phyloP scores from a whole-genome alignment of 2,888 invertebrate genomes.

The Parnassius smintheus region DNA sequence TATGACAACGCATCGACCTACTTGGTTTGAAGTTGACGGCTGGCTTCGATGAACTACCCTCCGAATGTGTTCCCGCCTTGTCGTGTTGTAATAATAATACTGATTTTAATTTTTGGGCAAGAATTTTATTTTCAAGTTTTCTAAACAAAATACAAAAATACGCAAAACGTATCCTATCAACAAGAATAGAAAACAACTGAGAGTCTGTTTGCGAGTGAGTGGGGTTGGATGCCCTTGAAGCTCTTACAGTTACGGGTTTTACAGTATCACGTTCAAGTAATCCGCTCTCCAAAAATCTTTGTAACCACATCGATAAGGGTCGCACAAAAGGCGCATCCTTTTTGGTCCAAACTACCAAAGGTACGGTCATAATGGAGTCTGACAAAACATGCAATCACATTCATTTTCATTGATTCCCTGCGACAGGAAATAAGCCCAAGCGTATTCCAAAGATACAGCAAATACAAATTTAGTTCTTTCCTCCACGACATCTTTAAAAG shows the following conservation, averaged over 20 bases:
- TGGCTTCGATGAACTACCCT: no score
- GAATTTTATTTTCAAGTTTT: constrained; percentile 39
- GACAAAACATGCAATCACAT: constrained; percentile 59
- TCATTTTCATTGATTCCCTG: constrained; percentile 54
- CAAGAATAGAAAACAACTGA: constrained; percentile 56
- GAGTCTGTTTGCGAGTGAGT: constrained; percentile 48
- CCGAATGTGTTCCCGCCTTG: no score
- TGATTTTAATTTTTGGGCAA: constrained; percentile 29
- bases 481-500: constrained; percentile 51
- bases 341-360: constrained; percentile 61
- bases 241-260: constrained; percentile 30
- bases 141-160: constrained; percentile 45
- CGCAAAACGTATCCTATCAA: constrained; percentile 49
- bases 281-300: constrained; percentile 58
- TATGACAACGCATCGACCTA: no score
- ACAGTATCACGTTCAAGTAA: constrained; percentile 47
- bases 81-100: no score
- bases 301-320: constrained; percentile 50
- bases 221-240: constrained; percentile 47
- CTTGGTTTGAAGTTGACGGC: no score
- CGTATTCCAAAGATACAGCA: constrained; percentile 60
- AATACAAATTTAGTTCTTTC: constrained; percentile 53
- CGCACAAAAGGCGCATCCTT: constrained; percentile 52
- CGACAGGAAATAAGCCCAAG: constrained; percentile 52
- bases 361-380: constrained; percentile 59